Percentiles rank a stretch among this genome's conserved stretches.
Evolutionary conservation across 1,140 invertebrate genomes (phyloP).

Genomic region (Argopecten irradians): DNA sequence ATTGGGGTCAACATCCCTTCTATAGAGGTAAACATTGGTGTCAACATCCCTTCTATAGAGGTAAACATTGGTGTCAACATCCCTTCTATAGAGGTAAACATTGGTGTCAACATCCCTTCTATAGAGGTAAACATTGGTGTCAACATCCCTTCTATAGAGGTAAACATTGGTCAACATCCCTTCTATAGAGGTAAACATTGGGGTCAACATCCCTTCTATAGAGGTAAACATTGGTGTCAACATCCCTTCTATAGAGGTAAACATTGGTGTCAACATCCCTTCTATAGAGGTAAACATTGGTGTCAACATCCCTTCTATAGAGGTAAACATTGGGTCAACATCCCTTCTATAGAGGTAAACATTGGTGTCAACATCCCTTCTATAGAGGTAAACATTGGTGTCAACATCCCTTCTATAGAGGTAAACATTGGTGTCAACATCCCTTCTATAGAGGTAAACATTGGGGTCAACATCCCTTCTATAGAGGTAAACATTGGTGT

Average conservation of each 20-base stretch:
- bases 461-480: neutral
- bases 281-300: neutral
- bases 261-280: neutral
- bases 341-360: neutral
- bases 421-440: neutral
- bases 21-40: neutral
- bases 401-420: neutral
- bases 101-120: neutral
- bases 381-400: neutral
- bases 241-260: neutral
- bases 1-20: neutral
- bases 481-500: neutral
- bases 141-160: neutral
- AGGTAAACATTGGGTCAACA: neutral
- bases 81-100: neutral
- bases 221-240: neutral
- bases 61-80: slow-evolving; percentile 2
- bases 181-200: neutral
- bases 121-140: neutral
- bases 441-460: neutral
- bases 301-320: neutral
- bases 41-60: neutral
- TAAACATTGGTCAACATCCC: neutral
- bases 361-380: neutral
- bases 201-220: neutral